Conservation (phyloP, 2,797 vertebrate species). For the Coreius guichenoti region DNA sequence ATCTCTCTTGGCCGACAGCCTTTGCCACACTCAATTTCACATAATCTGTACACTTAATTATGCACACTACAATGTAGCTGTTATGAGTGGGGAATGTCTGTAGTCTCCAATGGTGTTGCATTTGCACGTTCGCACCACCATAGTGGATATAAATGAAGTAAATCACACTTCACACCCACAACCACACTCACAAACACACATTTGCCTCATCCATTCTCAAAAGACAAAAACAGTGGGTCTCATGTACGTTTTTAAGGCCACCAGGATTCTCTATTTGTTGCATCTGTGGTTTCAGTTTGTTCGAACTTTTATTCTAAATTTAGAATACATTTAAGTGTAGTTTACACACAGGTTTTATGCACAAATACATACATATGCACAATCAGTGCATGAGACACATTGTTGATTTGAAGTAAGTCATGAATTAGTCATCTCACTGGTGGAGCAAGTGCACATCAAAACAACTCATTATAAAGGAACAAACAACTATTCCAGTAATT, state of each 20-base stretch:
- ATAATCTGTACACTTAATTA: not conserved
- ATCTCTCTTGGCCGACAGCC: not conserved
- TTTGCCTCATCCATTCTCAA: not conserved
- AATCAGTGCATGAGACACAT: not conserved
- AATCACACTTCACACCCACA: slow-evolving; percentile 14
- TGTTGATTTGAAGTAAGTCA: not conserved
- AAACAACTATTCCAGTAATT: slow-evolving; percentile 14
- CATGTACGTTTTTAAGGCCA: not conserved
- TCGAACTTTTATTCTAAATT: not conserved
- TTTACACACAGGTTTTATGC: not conserved
- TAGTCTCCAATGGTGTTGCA: slow-evolving; percentile 7
- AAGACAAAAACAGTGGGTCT: not conserved
- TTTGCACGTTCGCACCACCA: slow-evolving; percentile 11
- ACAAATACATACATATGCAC: not conserved
- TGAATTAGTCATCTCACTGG: not conserved
- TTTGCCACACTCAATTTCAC: not conserved
- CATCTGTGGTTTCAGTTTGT: not conserved
- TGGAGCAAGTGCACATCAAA: slow-evolving; percentile 17
- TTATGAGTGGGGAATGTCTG: slow-evolving; percentile 8
- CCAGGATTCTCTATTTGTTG: not conserved
- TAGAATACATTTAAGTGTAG: not conserved
- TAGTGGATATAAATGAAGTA: slow-evolving; percentile 21
- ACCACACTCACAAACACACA: not conserved
- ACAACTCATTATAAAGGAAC: slow-evolving; percentile 36
- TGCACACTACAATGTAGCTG: not conserved